These are phyloP conservation scores for Scolopax rusticola DNA, from an alignment of 2,797 vertebrate genomes.

Conservation along the genomic window DNA sequence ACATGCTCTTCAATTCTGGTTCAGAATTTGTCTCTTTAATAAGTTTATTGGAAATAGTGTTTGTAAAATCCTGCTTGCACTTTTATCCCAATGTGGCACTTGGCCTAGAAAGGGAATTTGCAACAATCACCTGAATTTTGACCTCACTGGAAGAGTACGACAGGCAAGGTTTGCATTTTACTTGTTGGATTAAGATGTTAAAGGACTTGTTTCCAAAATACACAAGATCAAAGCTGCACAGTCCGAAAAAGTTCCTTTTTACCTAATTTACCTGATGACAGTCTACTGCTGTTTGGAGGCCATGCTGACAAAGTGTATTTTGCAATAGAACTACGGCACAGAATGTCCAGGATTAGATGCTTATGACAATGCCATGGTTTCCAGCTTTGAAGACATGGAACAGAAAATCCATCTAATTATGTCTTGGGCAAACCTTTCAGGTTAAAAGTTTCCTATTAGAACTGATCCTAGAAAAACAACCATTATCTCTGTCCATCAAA, in stretches of 20 bases:
- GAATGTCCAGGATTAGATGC: neutral
- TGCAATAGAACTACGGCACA: neutral
- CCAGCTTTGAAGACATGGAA: neutral
- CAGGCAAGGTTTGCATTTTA: neutral
- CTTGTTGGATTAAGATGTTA: neutral
- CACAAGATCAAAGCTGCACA: neutral
- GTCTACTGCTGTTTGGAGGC: neutral
- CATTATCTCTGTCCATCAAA: neutral
- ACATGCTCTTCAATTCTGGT: neutral
- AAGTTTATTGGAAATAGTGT: neutral
- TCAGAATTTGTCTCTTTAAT: neutral
- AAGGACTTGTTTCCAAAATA: neutral
- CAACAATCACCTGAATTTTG: neutral
- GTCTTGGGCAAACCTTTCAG: neutral
- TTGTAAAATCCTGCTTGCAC: neutral
- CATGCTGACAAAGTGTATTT: neutral
- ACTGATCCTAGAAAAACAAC: neutral
- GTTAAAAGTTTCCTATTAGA: neutral
- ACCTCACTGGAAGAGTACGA: neutral
- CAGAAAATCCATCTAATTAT: neutral
- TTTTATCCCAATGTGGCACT: neutral
- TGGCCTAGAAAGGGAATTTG: neutral
- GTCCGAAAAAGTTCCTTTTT: neutral
- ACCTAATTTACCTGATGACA: neutral
- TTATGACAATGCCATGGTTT: neutral